Base-by-base conservation (phyloP, 2,113 vertebrate species). In the Xiphorhynchus elegans region DNA sequence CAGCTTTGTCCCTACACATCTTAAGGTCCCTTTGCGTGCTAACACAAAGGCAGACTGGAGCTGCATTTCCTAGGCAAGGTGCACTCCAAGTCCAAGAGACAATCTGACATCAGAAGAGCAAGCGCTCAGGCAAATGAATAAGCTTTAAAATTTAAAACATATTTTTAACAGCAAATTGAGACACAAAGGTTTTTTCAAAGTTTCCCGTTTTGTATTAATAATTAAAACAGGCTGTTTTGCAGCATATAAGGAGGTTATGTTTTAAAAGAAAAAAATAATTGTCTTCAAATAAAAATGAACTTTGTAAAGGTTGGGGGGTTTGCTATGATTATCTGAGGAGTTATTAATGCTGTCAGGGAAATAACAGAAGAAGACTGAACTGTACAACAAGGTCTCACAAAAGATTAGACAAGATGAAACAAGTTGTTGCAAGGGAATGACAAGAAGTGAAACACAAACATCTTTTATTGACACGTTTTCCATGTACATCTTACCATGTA, bases 331-430 rank as follows among this genome's bases (percentile, higher is more conserved):
- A 89, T 28, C 37, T 28, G 7, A 75, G 29, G 19, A 62, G 21
- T 77, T 91, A 72, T 35, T 69, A 74, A 67, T 21, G 6, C 42
- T 49, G 13, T 42, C 42, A 78, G n/a, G 39, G 33, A 93, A 92
- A 88, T 25, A 62, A 72, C 16, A 69, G 2, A 40, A 26, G 33
- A 90, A 56, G 40, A 78, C 14, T 75, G 56, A 67, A 81, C 40
- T 8, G 23, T 35, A 40, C 1, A 1, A 53, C 52, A 93, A 64
- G 69, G 93, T 95, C 68, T 62, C 40, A 84, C 11, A 46, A 63
- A 70, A 84, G 66, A 86, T 40, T 11, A 90, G 76, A 79, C 92
- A 95, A 84, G 93, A 96, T 29, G 33, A 83, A 90, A 93, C 94
- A 93, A 93, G 86, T 10, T 66, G 31, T 33, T 78, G 40, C 83